phyloP scores from a whole-genome alignment of 2,113 vertebrate genomes.

The Charina bottae region DNA sequence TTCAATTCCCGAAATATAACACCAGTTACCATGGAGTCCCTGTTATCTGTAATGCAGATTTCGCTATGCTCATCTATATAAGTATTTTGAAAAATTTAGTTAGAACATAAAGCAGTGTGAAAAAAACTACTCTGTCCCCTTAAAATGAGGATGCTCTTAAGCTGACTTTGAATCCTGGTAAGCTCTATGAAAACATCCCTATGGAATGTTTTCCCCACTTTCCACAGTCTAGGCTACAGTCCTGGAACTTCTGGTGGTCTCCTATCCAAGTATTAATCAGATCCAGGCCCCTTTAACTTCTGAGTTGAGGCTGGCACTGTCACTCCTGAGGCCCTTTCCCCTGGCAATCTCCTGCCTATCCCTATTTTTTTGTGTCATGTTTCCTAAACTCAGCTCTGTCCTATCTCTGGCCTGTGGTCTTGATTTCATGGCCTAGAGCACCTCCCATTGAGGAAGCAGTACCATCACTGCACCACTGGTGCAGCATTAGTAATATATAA shows the following conservation, averaged over 20 bases:
- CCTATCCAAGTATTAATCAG: neutral
- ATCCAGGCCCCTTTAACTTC: neutral
- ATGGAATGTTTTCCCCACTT: neutral
- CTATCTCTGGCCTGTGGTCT: neutral
- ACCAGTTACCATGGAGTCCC: neutral
- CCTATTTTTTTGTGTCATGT: neutral
- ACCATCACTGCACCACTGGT: neutral
- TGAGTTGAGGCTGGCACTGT: neutral
- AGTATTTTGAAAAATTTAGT: constrained; percentile 14
- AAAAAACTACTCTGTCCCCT: neutral
- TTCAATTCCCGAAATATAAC: neutral
- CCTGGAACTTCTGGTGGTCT: neutral
- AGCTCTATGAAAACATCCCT: neutral
- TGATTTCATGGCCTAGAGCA: neutral
- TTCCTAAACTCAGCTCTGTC: neutral
- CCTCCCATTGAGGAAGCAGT: neutral
- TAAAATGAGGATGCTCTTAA: neutral
- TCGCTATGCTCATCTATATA: neutral
- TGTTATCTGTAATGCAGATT: neutral
- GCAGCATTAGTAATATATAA: neutral
- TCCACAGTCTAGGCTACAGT: neutral
- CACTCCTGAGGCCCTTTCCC: neutral
- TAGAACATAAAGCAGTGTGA: constrained; percentile 30
- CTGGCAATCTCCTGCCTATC: neutral
- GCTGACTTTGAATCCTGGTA: neutral